Conservation (phyloP, 2,113 vertebrate species). For the Gobio gobio region DNA sequence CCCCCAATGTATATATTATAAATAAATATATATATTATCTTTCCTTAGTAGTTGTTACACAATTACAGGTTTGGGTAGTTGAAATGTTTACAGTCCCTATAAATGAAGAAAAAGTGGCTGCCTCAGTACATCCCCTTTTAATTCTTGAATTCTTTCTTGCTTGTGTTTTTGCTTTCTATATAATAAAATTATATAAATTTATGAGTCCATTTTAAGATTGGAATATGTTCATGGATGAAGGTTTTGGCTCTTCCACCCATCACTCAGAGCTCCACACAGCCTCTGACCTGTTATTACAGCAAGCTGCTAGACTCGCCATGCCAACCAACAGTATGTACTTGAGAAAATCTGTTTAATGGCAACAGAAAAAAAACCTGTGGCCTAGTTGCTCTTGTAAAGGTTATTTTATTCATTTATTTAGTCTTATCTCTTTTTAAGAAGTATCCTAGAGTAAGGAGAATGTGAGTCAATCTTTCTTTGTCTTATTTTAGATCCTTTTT, state of each 20-base stretch:
- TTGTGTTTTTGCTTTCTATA: not conserved
- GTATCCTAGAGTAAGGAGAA: not conserved
- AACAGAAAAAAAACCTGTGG: not conserved
- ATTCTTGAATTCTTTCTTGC: not conserved
- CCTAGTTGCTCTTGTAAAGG: not conserved
- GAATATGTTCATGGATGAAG: not conserved
- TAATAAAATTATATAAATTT: constrained; percentile 4
- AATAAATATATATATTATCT: too few relatives aligned
- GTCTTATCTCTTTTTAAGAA: constrained; percentile 7
- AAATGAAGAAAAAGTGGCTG: not conserved
- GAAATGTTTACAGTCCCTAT: not conserved
- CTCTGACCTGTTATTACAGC: constrained; percentile 22
- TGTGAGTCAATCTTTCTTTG: not conserved
- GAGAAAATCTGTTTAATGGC: constrained; percentile 2
- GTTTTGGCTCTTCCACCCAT: constrained; percentile 24
- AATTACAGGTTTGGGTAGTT: not conserved
- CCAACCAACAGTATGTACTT: not conserved
- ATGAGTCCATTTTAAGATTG: constrained; percentile 8
- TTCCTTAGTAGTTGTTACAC: not conserved
- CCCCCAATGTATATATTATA: too few relatives aligned
- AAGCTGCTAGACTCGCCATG: not conserved
- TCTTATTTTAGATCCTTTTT: too few relatives aligned
- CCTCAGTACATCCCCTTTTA: not conserved
- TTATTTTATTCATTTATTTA: constrained; percentile 6
- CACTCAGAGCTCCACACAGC: not conserved